phyloP scores from a whole-genome alignment of 2,888 invertebrate genomes.

The Dromius quadrimaculatus region DNA sequence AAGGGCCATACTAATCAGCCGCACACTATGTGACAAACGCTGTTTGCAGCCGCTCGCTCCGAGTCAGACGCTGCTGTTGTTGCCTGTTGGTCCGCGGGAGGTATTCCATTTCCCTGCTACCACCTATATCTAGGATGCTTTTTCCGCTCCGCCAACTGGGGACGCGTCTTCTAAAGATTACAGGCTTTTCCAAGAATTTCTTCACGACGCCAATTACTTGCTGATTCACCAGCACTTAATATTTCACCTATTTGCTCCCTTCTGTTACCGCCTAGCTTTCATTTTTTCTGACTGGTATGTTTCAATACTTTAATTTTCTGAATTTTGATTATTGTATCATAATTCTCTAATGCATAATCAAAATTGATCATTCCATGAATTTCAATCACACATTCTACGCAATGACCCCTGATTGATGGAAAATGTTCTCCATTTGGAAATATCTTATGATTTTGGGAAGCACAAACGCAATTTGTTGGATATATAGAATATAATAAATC shows the following conservation, averaged over 20 bases:
- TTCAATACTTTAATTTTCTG: background rate
- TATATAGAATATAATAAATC: background rate
- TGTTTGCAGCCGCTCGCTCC: too few species aligned
- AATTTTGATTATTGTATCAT: background rate
- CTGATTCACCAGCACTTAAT: background rate
- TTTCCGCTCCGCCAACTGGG: too few species aligned
- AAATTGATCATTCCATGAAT: background rate
- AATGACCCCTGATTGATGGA: background rate
- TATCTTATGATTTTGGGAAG: background rate
- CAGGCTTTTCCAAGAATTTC: background rate
- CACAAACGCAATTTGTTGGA: constrained; percentile 1
- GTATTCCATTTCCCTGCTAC: too few species aligned
- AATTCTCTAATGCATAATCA: background rate
- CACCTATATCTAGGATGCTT: too few species aligned
- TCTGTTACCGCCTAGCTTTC: background rate
- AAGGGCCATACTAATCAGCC: too few species aligned
- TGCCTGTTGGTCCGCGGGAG: too few species aligned
- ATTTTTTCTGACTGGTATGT: background rate
- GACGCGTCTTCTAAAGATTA: too few species aligned
- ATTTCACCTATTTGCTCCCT: background rate
- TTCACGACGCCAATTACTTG: constrained; percentile 8
- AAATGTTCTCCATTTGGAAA: background rate
- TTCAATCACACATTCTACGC: background rate
- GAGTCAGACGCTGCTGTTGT: too few species aligned
- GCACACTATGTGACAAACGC: too few species aligned